Conservation (phyloP, 2,888 invertebrate genomes). For the Diarsia mendica region DNA sequence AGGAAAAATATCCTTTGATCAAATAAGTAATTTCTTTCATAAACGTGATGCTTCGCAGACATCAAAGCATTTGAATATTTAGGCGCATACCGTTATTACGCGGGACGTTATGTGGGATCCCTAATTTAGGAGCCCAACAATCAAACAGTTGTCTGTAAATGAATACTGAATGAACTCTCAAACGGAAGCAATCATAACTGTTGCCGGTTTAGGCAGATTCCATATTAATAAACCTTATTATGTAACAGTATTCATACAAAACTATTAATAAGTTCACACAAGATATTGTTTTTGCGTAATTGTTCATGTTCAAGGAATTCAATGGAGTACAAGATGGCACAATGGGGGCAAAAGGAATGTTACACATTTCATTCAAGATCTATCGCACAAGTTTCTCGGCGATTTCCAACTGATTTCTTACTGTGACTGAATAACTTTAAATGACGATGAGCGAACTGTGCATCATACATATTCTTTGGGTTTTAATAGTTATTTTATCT, state of each 20-base stretch:
- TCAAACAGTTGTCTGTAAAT: conserved; percentile 57
- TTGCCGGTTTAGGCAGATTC: conserved; percentile 45
- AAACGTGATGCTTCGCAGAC: not conserved
- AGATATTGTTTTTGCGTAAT: conserved; percentile 38
- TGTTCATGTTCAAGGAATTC: conserved; percentile 56
- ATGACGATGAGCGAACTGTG: conserved; percentile 49
- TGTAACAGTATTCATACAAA: conserved; percentile 28
- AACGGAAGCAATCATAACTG: conserved; percentile 57
- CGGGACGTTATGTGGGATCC: conserved; percentile 43
- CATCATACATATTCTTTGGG: conserved; percentile 34
- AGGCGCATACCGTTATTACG: conserved; percentile 60
- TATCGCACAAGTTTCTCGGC: conserved; percentile 56
- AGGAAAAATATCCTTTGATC: not conserved
- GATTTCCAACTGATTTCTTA: conserved; percentile 60
- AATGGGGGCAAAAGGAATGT: conserved; percentile 63
- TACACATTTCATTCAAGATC: conserved; percentile 59
- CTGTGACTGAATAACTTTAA: conserved; percentile 63
- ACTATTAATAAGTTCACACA: conserved; percentile 36
- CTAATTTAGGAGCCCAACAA: conserved; percentile 60
- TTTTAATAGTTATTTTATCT: conserved; percentile 29
- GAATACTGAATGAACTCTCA: conserved; percentile 56
- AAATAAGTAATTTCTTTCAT: conserved; percentile 16
- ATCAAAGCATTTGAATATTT: conserved; percentile 42
- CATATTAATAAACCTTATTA: conserved; percentile 36
- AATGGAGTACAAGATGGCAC: conserved; percentile 52